These are phyloP conservation scores for Tragelaphus eurycerus DNA, from an alignment of 2,797 vertebrate species.

Conservation along the genomic window DNA sequence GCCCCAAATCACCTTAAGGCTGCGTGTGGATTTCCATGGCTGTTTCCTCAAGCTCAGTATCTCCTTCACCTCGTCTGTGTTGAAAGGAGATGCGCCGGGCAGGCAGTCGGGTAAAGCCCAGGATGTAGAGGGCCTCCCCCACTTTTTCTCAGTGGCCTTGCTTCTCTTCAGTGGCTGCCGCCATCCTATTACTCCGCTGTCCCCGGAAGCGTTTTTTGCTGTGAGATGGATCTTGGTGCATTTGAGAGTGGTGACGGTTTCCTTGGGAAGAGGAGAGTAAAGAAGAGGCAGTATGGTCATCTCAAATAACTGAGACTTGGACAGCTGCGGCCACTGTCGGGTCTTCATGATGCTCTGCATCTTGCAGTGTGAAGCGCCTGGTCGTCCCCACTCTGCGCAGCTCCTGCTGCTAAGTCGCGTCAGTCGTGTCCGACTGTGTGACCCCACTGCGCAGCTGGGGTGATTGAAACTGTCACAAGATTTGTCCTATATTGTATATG, in stretches of 20 bases:
- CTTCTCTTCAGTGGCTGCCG: not conserved
- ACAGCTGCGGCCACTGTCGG: not conserved
- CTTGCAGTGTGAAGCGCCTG: not conserved
- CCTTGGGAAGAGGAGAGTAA: not conserved
- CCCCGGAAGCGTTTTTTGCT: not conserved
- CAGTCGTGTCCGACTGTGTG: too few species aligned
- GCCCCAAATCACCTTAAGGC: not conserved
- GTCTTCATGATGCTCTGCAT: not conserved
- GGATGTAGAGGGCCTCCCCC: not conserved
- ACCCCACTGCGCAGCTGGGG: not conserved
- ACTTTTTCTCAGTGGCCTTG: not conserved
- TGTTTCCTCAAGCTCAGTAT: not conserved
- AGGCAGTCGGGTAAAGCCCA: not conserved
- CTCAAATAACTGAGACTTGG: not conserved
- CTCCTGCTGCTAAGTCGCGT: too few species aligned
- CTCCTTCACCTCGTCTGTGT: not conserved
- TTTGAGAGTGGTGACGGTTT: not conserved
- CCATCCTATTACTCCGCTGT: not conserved
- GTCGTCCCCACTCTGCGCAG: not conserved
- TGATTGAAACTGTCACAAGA: not conserved
- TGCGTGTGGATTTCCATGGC: not conserved
- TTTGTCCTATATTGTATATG: not conserved
- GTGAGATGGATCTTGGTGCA: not conserved
- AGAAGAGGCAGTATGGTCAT: not conserved
- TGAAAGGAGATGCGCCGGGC: not conserved